Base-by-base conservation (phyloP, 2,888 invertebrate genomes). In the Parascotia fuliginaria region DNA sequence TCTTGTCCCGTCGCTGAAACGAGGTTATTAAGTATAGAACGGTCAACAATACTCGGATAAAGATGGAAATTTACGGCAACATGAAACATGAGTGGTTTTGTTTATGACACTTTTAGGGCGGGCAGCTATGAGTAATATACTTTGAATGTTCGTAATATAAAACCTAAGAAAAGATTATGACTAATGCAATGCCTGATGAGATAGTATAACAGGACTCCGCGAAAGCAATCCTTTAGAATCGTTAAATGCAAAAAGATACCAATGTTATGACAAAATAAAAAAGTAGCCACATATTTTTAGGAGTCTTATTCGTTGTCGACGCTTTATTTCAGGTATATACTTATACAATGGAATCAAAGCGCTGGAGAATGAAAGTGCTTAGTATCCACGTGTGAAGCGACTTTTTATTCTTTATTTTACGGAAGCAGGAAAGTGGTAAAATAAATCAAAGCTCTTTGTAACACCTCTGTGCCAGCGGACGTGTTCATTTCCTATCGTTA, bases 401-500 rank as follows among this genome's bases (percentile, higher is more conserved):
- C 24, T 51, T 53, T 61, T 47, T 56, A 45, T 55, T 49, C 40
- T 41, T 43, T 32, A 27, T 51, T 54, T 56, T 37, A 34, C 34
- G 34, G 40, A 55, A 61, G 39, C 45, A 32, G 46, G 22, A 53
- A 58, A 44, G 46, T 49, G 48, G 32, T 38, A 46, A 44, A 57
- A 61, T 53, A 61, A 58, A 65, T 65, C 43, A 45, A n/a, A 16
- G 39, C 42, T 48, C 50, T 51, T 55, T 58, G 53, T 55, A 34
- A 27, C 33, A 38, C 36, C 55, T 13, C 33, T 16, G 14, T 42
- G 34, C 15, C 36, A 42, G 34, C 39, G 41, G 48, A 55, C 49
- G 51, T 41, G 38, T 61, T 58, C 33, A 53, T 61, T 49, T 52
- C 51, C 44, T 34, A 48, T 54, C 38, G 36, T 46, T 50, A 43